These are phyloP conservation scores for Macrostomum lignano DNA, from an alignment of 1,140 invertebrate species.

Conservation along the genomic window DNA sequence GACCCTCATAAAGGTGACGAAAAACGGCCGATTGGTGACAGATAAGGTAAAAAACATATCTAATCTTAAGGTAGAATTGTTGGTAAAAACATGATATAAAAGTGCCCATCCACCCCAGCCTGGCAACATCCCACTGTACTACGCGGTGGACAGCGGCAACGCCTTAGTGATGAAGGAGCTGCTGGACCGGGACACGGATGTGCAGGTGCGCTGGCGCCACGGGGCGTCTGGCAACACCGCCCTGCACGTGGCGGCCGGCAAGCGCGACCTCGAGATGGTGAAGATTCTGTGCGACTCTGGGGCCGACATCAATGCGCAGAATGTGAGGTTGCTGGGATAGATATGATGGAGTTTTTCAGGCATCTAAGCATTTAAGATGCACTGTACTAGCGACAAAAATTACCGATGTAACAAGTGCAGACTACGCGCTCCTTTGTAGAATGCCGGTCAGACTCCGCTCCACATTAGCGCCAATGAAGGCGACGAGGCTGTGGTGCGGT, in stretches of 20 bases:
- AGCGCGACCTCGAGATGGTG: slow-evolving; percentile 63
- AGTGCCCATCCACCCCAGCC: no score
- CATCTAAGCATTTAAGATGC: neutral
- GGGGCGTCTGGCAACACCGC: slow-evolving; percentile 40
- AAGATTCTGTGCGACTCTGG: slow-evolving; percentile 64
- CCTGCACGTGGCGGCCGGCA: slow-evolving; percentile 56
- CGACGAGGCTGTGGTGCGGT: slow-evolving; percentile 68
- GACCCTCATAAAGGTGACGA: no score
- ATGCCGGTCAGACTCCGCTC: slow-evolving; percentile 35
- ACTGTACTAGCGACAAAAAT: neutral
- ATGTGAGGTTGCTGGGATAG: slow-evolving; percentile 67
- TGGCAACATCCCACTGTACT: slow-evolving; percentile 65
- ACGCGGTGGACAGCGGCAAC: slow-evolving; percentile 69
- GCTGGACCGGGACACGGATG: slow-evolving; percentile 30
- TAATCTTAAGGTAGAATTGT: no score
- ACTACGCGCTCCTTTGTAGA: slow-evolving; percentile 3
- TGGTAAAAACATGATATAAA: no score
- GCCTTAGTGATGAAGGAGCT: slow-evolving; percentile 65
- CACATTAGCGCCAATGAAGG: slow-evolving; percentile 87
- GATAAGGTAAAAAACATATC: no score
- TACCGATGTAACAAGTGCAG: slow-evolving; percentile 4
- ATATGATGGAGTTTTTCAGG: slow-evolving; percentile 37
- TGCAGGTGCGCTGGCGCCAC: slow-evolving; percentile 13
- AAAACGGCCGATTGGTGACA: no score
- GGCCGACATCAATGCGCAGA: slow-evolving; percentile 57